These are phyloP conservation scores for Chymomyza fuscimana DNA, from an alignment of 2,888 invertebrate species.

Conservation along the genomic window DNA sequence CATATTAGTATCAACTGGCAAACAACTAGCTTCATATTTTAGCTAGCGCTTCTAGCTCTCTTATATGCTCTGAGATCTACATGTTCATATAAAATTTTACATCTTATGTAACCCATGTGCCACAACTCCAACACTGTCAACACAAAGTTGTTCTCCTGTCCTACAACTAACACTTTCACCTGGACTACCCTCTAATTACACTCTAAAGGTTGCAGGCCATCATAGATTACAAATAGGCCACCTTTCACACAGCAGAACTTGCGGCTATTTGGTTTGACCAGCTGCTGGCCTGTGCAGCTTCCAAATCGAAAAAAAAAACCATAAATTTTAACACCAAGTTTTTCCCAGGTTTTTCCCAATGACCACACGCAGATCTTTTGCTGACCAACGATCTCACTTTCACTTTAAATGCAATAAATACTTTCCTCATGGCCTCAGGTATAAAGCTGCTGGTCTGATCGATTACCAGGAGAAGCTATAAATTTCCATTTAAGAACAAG, in stretches of 20 bases:
- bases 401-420: slow-evolving; percentile 36
- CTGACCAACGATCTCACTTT: slow-evolving; percentile 42
- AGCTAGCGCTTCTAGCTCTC: too few relatives aligned
- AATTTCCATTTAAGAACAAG: slow-evolving; percentile 32
- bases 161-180: slow-evolving; percentile 1
- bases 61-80: too few relatives aligned
- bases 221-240: not conserved
- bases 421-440: not conserved
- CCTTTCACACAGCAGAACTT: slow-evolving; percentile 25
- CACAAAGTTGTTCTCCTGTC: not conserved
- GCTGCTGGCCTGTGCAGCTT: slow-evolving; percentile 31
- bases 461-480: slow-evolving; percentile 24
- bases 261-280: slow-evolving; percentile 25
- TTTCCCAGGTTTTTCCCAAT: slow-evolving; percentile 40
- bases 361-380: not conserved
- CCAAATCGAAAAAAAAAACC: not conserved
- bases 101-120: too few relatives aligned
- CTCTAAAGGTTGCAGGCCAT: slow-evolving; percentile 3
- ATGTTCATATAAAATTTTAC: too few relatives aligned
- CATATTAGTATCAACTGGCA: too few relatives aligned
- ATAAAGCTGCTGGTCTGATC: slow-evolving; percentile 27
- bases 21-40: too few relatives aligned
- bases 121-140: not conserved
- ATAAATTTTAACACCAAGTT: slow-evolving; percentile 20
- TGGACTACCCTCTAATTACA: not conserved